Percentiles rank a stretch among this genome's conserved stretches.
phyloP scores from a whole-genome alignment of 2,113 vertebrate species.

The Ginglymostoma cirratum region DNA sequence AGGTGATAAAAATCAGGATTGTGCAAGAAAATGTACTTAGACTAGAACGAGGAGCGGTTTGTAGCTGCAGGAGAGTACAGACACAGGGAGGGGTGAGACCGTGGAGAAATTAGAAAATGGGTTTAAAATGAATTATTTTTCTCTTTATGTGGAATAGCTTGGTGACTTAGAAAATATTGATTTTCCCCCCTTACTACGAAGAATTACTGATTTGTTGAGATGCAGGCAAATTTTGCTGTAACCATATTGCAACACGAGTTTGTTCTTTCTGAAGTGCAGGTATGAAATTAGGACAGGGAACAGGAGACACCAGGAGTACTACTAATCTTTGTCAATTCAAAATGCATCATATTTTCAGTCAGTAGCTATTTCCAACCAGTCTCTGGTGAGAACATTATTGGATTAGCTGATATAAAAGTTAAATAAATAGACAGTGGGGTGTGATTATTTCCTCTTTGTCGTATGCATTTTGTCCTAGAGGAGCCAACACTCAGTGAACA shows the following conservation, averaged over 20 bases:
- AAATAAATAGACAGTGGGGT: not conserved
- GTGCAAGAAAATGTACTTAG: not conserved
- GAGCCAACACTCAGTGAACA: too few relatives aligned
- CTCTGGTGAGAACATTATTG: too few relatives aligned
- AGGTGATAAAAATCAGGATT: not conserved
- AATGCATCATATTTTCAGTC: not conserved
- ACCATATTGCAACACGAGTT: not conserved
- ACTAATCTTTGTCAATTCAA: not conserved
- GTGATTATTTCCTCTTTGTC: too few relatives aligned
- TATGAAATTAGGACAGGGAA: not conserved
- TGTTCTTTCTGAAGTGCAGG: not conserved
- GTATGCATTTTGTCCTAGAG: too few relatives aligned
- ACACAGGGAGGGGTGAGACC: not conserved
- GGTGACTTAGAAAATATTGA: not conserved
- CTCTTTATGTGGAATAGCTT: not conserved
- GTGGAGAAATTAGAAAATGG: not conserved
- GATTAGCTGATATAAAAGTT: not conserved
- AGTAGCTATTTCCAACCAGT: too few relatives aligned
- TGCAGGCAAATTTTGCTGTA: not conserved
- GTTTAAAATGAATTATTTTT: not conserved
- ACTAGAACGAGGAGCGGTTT: not conserved
- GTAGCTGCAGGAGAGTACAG: not conserved
- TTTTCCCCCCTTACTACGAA: not conserved
- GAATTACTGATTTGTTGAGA: not conserved
- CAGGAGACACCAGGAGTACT: not conserved